phyloP scores from a whole-genome alignment of 2,113 vertebrate genomes.

The Oryzias javanicus region DNA sequence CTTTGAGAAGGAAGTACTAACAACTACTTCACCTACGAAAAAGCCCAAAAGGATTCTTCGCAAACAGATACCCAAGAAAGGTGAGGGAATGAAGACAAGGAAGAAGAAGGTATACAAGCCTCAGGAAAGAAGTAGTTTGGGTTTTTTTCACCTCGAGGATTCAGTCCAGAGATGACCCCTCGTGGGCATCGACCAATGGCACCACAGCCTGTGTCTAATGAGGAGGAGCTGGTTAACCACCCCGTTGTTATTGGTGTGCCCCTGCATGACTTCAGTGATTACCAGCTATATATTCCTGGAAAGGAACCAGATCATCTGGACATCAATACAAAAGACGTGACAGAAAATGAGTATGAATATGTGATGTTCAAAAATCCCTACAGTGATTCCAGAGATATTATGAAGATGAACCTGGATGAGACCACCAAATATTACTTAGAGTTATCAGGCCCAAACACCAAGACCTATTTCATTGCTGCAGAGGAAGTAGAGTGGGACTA shows the following conservation, averaged over 20 bases:
- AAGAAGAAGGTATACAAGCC: conserved; percentile 71
- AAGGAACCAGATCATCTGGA: conserved; percentile 39
- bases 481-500: conserved; percentile 92
- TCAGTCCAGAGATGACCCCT: conserved; percentile 54
- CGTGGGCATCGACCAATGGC: conserved; percentile 35
- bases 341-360: conserved; percentile 76
- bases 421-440: conserved; percentile 81
- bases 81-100: conserved; percentile 70
- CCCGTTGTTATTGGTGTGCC: conserved; percentile 82
- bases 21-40: conserved; percentile 26
- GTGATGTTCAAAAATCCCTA: conserved; percentile 88
- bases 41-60: conserved; percentile 47
- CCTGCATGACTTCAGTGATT: conserved; percentile 79
- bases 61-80: conserved; percentile 54
- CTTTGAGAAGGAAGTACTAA: conserved; percentile 32
- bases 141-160: conserved; percentile 63
- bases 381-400: conserved; percentile 58
- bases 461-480: conserved; percentile 87
- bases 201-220: conserved; percentile 29
- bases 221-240: conserved; percentile 54
- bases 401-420: conserved; percentile 69
- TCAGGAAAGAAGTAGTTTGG: conserved; percentile 39
- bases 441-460: conserved; percentile 73
- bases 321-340: conserved; percentile 23
- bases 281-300: conserved; percentile 72